A percentile compares a stretch with the other conserved stretches of the same genome.
These are phyloP conservation scores for Chrysomela aeneicollis DNA, from an alignment of 2,888 invertebrate genomes.

Conservation along the genomic window DNA sequence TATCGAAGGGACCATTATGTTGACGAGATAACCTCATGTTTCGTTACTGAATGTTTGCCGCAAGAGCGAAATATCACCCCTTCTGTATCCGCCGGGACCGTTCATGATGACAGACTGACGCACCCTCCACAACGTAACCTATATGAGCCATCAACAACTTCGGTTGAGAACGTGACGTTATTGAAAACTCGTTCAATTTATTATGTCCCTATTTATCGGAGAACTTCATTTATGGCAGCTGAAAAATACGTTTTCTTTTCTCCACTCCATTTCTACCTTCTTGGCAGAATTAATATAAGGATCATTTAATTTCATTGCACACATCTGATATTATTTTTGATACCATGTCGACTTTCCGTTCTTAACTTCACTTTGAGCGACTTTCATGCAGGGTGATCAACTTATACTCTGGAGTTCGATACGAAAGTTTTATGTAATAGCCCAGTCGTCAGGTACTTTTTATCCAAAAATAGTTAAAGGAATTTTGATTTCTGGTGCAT, in stretches of 20 bases:
- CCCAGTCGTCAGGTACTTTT: too few relatives aligned
- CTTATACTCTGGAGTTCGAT: too few relatives aligned
- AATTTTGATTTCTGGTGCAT: too few relatives aligned
- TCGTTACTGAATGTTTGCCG: neutral
- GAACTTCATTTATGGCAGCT: slow-evolving; percentile 2
- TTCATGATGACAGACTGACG: slow-evolving; percentile 47
- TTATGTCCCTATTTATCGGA: neutral
- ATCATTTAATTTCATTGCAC: too few relatives aligned
- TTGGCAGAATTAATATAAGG: neutral
- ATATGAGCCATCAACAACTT: slow-evolving; percentile 44
- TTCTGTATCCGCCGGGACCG: slow-evolving; percentile 24
- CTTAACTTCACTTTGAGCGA: too few relatives aligned
- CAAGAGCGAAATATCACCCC: slow-evolving; percentile 9
- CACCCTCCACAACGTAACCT: slow-evolving; percentile 45
- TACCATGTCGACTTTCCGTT: too few relatives aligned
- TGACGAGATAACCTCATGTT: neutral
- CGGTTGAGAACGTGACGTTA: neutral
- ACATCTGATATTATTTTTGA: too few relatives aligned
- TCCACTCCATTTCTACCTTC: neutral
- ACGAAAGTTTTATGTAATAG: too few relatives aligned
- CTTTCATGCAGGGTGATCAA: too few relatives aligned
- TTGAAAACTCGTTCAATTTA: slow-evolving; percentile 1
- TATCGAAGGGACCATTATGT: neutral
- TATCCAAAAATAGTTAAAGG: too few relatives aligned
- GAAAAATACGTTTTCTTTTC: neutral